Percentiles rank a stretch among this genome's conserved stretches.
Conservation (phyloP, 2,113 vertebrate genomes). For the Sinocyclocheilus grahami region DNA sequence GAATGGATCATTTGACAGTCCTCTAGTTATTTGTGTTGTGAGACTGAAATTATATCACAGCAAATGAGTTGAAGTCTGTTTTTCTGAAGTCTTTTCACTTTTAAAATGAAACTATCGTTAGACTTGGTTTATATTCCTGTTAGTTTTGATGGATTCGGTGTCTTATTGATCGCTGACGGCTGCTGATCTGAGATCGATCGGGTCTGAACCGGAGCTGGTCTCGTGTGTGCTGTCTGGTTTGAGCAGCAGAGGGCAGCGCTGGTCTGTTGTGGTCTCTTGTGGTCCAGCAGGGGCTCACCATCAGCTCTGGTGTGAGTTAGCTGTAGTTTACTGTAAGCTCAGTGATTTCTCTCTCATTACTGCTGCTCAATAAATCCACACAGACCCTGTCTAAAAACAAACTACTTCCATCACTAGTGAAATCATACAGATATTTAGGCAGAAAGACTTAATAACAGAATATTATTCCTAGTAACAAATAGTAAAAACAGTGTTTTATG, state of each 20-base stretch:
- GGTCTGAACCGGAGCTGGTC: background rate
- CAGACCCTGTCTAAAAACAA: too few species aligned
- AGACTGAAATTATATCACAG: background rate
- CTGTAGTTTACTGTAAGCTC: too few species aligned
- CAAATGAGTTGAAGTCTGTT: background rate
- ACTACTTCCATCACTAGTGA: too few species aligned
- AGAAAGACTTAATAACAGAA: too few species aligned
- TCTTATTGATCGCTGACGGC: background rate
- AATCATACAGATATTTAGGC: too few species aligned
- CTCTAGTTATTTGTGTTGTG: background rate
- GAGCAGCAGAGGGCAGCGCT: background rate
- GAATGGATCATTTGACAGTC: background rate
- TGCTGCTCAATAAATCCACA: too few species aligned
- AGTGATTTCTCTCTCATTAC: too few species aligned
- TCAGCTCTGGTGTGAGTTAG: too few species aligned
- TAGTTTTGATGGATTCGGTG: background rate
- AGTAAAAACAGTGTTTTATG: too few species aligned
- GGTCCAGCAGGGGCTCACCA: background rate
- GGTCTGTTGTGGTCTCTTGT: background rate
- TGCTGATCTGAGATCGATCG: background rate
- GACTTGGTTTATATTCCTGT: background rate
- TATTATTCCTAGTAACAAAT: too few species aligned
- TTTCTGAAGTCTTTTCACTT: too few species aligned
- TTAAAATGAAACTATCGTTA: background rate
- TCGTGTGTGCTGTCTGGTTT: background rate